Evolutionary conservation across 2,888 invertebrate species (phyloP), one percentile per base, ranked within the genome.

Genomic region (Drosophila mettleri): DNA sequence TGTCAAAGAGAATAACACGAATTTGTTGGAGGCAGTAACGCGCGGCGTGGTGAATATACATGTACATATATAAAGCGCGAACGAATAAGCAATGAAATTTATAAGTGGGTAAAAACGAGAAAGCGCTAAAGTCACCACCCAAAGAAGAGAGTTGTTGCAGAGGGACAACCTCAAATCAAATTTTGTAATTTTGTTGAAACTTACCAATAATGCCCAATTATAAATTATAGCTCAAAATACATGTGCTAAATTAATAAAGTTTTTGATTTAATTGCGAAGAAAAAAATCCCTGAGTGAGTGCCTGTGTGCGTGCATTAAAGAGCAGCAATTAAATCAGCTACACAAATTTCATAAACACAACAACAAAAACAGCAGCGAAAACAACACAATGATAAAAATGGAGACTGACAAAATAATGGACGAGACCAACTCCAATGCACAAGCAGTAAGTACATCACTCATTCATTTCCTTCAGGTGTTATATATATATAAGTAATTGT

Each of bases 371-470:
- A 54, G 7, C 59, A 76, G 70, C 63, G 69, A 57, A 58, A 73
- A 52, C 59, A 66, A 59, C 57, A 86, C 85, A 86, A 90, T 95
- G 95, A 94, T 95, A 94, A 96, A 96, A 95, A 97, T 97, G 97
- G 97, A 97, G 95, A 97, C 96, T 93, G 97, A 97, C 94, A 96
- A 96, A 94, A 95, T 96, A 93, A 95, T 96, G 94, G 96, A 96
- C 94, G 97, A 97, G 92, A 93, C 94, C 85, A 94, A 94, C 93
- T 93, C 94, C 90, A 95, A 94, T 93, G 93, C 94, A 90, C 95
- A 95, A 94, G 91, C 91, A 69, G 95, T 91, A 89, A 91, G 91
- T 91, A 68, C 33, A 72, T 68, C 10, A 57, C 49, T 41, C 16
- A 36, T 48, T 64, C 20, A 52, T 27, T 38, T 46, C 53, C 48